Conservation (phyloP, 2,888 invertebrate species). For the Theristus sp. region DNA sequence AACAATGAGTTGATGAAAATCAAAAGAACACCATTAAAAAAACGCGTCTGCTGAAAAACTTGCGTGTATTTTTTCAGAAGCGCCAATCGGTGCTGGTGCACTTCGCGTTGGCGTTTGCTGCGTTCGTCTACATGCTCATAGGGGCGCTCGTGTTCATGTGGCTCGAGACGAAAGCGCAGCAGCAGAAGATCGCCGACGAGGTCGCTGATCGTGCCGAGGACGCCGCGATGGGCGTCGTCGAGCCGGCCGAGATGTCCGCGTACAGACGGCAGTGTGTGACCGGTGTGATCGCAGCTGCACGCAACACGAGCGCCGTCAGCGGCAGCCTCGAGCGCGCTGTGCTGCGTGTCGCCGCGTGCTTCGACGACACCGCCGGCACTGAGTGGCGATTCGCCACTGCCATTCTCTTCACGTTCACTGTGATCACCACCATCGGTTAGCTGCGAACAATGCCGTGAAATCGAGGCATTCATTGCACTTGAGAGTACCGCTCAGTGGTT, state of each 20-base stretch:
- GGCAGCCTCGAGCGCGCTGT: too few species aligned
- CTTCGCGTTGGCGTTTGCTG: not conserved
- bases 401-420: conserved; percentile 21
- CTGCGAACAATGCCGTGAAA: too few species aligned
- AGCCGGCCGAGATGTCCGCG: not conserved
- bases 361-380: not conserved
- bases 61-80: not conserved
- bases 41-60: not conserved
- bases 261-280: not conserved
- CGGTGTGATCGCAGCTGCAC: not conserved
- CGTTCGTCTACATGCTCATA: not conserved
- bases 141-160: not conserved
- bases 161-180: not conserved
- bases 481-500: too few species aligned
- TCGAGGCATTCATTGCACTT: too few species aligned
- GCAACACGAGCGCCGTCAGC: too few species aligned
- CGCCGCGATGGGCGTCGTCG: not conserved
- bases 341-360: too few species aligned
- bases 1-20: not conserved
- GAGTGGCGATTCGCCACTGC: conserved; percentile 20
- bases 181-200: not conserved
- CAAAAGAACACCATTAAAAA: not conserved
- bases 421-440: conserved; percentile 23
- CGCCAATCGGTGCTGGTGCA: not conserved
- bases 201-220: not conserved